These are phyloP conservation scores for Argyra leucocephala DNA, from an alignment of 2,888 invertebrate genomes.

Conservation along the genomic window DNA sequence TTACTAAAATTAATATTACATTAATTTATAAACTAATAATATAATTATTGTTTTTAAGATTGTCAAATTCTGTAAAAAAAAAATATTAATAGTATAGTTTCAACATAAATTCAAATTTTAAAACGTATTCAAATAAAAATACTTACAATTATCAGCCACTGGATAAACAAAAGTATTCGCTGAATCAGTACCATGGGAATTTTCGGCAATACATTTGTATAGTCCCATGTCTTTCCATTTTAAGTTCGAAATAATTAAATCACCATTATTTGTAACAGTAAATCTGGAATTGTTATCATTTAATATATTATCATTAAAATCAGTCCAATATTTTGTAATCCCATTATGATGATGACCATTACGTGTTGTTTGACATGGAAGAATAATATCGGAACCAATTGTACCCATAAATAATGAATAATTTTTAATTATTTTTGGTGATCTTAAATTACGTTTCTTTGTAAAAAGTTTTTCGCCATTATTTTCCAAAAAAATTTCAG, in stretches of 20 bases:
- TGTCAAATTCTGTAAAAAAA: not conserved
- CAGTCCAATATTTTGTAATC: slow-evolving; percentile 58
- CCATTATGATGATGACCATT: slow-evolving; percentile 37
- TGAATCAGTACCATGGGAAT: slow-evolving; percentile 54
- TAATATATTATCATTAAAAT: slow-evolving; percentile 45
- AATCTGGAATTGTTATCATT: slow-evolving; percentile 48
- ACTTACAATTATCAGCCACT: slow-evolving; percentile 29
- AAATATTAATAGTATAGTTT: not conserved
- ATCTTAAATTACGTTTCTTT: slow-evolving; percentile 31
- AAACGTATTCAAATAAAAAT: no score
- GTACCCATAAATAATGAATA: slow-evolving; percentile 49
- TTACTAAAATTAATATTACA: no score
- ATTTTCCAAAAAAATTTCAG: not conserved
- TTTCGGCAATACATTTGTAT: slow-evolving; percentile 68
- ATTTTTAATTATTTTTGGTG: slow-evolving; percentile 48
- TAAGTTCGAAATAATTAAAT: slow-evolving; percentile 60
- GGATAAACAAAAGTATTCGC: slow-evolving; percentile 66
- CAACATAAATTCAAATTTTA: not conserved
- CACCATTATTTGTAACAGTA: slow-evolving; percentile 60
- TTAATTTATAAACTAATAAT: no score
- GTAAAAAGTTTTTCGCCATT: not conserved
- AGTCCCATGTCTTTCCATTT: slow-evolving; percentile 75
- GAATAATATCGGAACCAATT: slow-evolving; percentile 51
- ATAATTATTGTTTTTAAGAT: no score
- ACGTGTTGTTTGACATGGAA: slow-evolving; percentile 63